phyloP scores from a whole-genome alignment of 1,140 invertebrate genomes.

The Chymomyza costata region DNA sequence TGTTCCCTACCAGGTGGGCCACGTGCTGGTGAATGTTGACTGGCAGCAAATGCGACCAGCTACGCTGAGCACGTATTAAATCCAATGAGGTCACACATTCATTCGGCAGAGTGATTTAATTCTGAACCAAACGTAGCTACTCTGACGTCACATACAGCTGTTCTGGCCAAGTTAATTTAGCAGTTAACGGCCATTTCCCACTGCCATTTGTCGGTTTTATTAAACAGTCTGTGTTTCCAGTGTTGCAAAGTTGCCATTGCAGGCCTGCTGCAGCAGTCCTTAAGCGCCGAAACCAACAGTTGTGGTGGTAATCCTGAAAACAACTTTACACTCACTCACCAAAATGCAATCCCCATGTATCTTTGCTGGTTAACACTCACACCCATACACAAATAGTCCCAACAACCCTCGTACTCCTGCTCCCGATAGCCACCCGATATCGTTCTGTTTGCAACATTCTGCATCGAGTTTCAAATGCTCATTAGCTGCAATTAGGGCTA shows the following conservation, averaged over 20 bases:
- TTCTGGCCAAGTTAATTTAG: constrained; percentile 31
- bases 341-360: background rate
- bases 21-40: constrained; percentile 14
- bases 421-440: background rate
- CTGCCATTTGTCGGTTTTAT: constrained; percentile 30
- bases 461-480: constrained; percentile 23
- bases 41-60: background rate
- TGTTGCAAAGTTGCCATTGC: background rate
- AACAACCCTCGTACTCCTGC: background rate
- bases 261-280: background rate
- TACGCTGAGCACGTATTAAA: constrained; percentile 48
- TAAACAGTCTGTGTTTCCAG: constrained; percentile 10
- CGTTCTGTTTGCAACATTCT: constrained; percentile 9
- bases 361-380: constrained; percentile 3
- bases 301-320: constrained; percentile 14
- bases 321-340: constrained; percentile 3
- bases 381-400: constrained; percentile 11
- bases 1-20: constrained; percentile 2
- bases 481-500: constrained; percentile 45
- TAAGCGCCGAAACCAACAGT: background rate
- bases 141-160: constrained; percentile 13
- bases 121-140: constrained; percentile 10
- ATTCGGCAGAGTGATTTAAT: constrained; percentile 54
- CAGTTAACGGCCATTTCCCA: constrained; percentile 25
- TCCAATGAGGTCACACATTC: constrained; percentile 55